Percentiles rank a stretch among this genome's conserved stretches.
Conservation (phyloP, 1,140 invertebrate genomes). For the Gryon sp. region DNA sequence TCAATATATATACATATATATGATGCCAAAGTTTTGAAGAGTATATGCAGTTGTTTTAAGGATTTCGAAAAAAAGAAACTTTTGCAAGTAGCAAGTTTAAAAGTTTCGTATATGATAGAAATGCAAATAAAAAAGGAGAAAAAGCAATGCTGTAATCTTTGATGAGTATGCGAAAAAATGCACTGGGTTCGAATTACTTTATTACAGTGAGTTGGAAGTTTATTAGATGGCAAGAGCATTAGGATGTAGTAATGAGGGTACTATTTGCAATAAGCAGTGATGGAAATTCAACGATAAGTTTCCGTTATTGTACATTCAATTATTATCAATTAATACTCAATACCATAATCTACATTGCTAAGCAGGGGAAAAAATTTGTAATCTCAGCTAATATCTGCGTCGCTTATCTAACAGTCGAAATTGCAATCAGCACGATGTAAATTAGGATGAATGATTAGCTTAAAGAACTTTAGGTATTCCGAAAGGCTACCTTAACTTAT, state of each 20-base stretch:
- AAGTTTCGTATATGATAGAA: no score
- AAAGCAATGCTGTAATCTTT: slow-evolving; percentile 12
- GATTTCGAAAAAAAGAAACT: background rate
- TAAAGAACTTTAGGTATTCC: no score
- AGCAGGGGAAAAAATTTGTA: no score
- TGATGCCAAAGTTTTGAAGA: slow-evolving; percentile 8
- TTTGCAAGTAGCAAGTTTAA: background rate
- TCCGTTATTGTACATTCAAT: slow-evolving; percentile 14
- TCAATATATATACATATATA: background rate
- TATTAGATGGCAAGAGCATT: slow-evolving; percentile 9
- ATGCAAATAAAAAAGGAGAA: no score
- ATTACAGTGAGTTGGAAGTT: slow-evolving; percentile 18
- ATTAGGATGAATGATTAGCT: no score
- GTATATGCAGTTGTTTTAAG: slow-evolving; percentile 9
- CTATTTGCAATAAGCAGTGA: slow-evolving; percentile 1
- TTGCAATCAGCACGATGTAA: no score
- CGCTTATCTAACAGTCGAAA: no score
- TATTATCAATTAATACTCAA: no score
- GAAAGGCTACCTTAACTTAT: no score
- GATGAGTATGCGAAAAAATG: slow-evolving; percentile 13
- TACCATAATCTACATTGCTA: no score
- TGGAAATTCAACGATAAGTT: slow-evolving; percentile 3
- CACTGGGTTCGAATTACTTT: slow-evolving; percentile 37
- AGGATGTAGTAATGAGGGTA: slow-evolving; percentile 6
- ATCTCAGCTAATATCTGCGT: no score